These are phyloP conservation scores for Cistogaster globosa DNA, from an alignment of 2,888 invertebrate species.

Conservation along the genomic window DNA sequence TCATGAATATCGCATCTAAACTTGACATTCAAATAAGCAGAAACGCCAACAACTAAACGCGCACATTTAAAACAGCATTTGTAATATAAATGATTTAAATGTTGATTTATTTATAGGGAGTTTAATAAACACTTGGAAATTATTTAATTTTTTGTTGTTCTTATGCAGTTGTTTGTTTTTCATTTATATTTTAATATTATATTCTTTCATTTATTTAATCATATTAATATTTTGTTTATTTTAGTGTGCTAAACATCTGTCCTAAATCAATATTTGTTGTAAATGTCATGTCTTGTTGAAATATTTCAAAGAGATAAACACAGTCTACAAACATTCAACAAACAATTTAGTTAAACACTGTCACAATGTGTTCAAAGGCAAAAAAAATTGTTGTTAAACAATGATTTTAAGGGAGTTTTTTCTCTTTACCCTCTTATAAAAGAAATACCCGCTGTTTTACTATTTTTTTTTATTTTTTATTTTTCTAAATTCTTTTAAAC, in stretches of 20 bases:
- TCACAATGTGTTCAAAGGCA: background rate
- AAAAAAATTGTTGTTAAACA: slow-evolving; percentile 21
- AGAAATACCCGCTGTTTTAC: slow-evolving; percentile 41
- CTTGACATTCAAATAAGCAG: slow-evolving; percentile 62
- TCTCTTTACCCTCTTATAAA: background rate
- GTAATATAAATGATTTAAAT: slow-evolving; percentile 35
- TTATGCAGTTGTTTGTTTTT: background rate
- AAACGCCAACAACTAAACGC: slow-evolving; percentile 22
- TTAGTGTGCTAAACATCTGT: slow-evolving; percentile 55
- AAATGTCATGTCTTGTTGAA: slow-evolving; percentile 62
- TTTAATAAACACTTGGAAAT: slow-evolving; percentile 19
- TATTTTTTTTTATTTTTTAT: background rate
- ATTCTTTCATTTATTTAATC: slow-evolving; percentile 44
- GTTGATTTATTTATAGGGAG: slow-evolving; percentile 43
- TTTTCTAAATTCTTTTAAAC: slow-evolving; percentile 5
- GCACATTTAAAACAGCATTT: slow-evolving; percentile 6
- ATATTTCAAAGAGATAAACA: slow-evolving; percentile 49
- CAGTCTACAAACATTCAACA: slow-evolving; percentile 21
- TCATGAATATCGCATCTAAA: slow-evolving; percentile 67
- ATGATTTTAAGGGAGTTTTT: slow-evolving; percentile 43
- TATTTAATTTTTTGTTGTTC: slow-evolving; percentile 25
- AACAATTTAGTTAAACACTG: slow-evolving; percentile 29
- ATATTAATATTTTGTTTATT: slow-evolving; percentile 3
- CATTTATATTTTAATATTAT: slow-evolving; percentile 5
- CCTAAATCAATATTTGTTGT: slow-evolving; percentile 68